Evolutionary conservation across 2,797 vertebrate genomes (phyloP), one percentile per base, ranked within the genome.

Genomic region (Petrocephalus sullivani): DNA sequence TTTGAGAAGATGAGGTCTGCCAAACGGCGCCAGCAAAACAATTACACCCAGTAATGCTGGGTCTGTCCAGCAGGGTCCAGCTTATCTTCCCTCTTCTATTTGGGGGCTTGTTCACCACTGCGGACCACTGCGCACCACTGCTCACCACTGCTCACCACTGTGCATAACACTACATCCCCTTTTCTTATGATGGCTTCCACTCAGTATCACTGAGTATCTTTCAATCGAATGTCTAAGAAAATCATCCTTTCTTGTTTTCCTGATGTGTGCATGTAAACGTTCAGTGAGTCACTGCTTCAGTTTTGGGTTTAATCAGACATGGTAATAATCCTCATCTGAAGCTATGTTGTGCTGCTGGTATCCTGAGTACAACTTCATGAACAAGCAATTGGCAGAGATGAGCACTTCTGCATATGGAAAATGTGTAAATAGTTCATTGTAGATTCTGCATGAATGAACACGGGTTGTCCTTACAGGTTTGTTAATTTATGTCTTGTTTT

Each of bases 1-100:
- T 99, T 99, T 93, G 98, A 99, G 93, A 99, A 99, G 95, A 98
- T 99, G 98, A 97, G 98, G 94, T 99, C 98, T 0, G 98, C 98
- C 21, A 99, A 98, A 94, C 97, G 98, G 94, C 96, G 98, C 89
- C 98, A 99, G 95, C 98, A 99, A 94, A 99, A 98, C 94, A 99
- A 91, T 94, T 96, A 94, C 92, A 94, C 95, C 88, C 94, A 96
- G 93, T 96, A 96, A 95, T 90, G 14, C 37, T n/a, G 16, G 51
- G 10, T n/a, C 12, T 87, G 9, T 82, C 89, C 89, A 85, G 91
- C 88, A 90, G 88, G 82, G 90, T 91, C 89, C 88, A 90, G 87
- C 49, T 75, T 83, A 88, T 91, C 89, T 90, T 91, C 90, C 64
- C 90, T 91, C 12, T 91, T 0, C 85, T 75, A 28, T 49, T 28